A percentile compares a stretch with the other conserved stretches of the same genome.
Evolutionary conservation across 2,113 vertebrate species (phyloP).

Genomic region (Dipodomys spectabilis): DNA sequence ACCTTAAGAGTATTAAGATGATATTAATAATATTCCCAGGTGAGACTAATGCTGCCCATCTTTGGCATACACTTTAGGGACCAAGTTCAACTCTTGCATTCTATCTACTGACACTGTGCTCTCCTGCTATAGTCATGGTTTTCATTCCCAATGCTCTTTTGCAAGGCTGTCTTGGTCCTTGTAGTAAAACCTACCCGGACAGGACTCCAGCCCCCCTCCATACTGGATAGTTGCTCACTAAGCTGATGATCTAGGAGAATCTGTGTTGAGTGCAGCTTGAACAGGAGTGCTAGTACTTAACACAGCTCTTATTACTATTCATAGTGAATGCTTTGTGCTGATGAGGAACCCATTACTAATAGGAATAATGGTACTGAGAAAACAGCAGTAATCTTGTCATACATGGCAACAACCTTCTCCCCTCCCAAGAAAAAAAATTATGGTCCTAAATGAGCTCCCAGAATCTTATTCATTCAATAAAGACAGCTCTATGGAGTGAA

Average conservation of each 20-base stretch:
- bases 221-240: background rate
- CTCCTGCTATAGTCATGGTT: background rate
- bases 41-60: background rate
- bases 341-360: slow-evolving; percentile 29
- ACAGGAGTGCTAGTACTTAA: background rate
- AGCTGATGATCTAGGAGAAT: background rate
- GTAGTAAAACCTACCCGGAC: background rate
- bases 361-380: slow-evolving; percentile 4
- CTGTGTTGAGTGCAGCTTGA: background rate
- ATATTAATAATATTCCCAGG: background rate
- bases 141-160: too few species aligned
- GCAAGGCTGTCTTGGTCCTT: background rate
- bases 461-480: background rate
- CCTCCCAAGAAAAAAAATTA: slow-evolving; percentile 18
- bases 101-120: background rate
- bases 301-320: background rate
- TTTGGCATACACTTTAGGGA: background rate
- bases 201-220: background rate
- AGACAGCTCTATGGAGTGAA: slow-evolving; percentile 60
- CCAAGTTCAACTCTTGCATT: too few species aligned
- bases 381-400: slow-evolving; percentile 23
- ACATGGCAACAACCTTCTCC: background rate
- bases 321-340: slow-evolving; percentile 51
- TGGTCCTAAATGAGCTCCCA: slow-evolving; percentile 38
- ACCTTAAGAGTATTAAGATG: too few species aligned